Conservation (phyloP, 2,797 vertebrate genomes). For the Acridotheres tristis region DNA sequence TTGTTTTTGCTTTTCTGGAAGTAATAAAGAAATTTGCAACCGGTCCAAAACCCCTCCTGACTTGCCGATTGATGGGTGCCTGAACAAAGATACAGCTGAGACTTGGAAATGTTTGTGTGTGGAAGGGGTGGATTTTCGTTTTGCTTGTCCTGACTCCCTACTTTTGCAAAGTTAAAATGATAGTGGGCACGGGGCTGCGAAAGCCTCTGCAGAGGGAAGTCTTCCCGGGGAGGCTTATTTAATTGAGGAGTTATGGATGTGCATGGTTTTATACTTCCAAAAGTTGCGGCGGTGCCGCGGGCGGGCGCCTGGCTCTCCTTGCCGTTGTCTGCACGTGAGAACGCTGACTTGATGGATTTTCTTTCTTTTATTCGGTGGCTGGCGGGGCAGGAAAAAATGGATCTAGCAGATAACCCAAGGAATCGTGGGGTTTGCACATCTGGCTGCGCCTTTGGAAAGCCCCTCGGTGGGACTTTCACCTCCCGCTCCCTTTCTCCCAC, state of each 20-base stretch:
- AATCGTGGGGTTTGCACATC: slow-evolving; percentile 36
- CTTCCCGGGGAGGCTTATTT: not conserved
- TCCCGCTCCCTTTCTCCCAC: slow-evolving; percentile 22
- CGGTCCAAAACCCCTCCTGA: slow-evolving; percentile 39
- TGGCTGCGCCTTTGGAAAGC: slow-evolving; percentile 29
- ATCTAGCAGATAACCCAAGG: slow-evolving; percentile 13
- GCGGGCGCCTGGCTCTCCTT: slow-evolving; percentile 6
- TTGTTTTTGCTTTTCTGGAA: slow-evolving; percentile 33
- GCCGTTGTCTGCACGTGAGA: slow-evolving; percentile 55
- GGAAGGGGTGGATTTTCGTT: not conserved
- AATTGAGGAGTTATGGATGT: slow-evolving; percentile 1
- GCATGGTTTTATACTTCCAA: slow-evolving; percentile 38
- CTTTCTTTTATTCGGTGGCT: slow-evolving; percentile 50
- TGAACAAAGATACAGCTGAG: slow-evolving; percentile 59
- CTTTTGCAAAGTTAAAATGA: slow-evolving; percentile 53
- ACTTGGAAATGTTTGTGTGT: not conserved
- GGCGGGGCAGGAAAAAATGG: slow-evolving; percentile 8
- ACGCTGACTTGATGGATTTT: slow-evolving; percentile 43
- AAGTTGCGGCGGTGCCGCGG: slow-evolving; percentile 49
- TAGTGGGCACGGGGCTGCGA: not conserved
- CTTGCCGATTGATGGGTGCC: slow-evolving; percentile 34
- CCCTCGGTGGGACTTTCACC: slow-evolving; percentile 34
- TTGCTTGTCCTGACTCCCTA: slow-evolving; percentile 1
- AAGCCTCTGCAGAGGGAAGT: not conserved
- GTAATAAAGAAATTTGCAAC: slow-evolving; percentile 54